Conservation (phyloP, 2,797 vertebrate species). For the Ambastaia sidthimunki region DNA sequence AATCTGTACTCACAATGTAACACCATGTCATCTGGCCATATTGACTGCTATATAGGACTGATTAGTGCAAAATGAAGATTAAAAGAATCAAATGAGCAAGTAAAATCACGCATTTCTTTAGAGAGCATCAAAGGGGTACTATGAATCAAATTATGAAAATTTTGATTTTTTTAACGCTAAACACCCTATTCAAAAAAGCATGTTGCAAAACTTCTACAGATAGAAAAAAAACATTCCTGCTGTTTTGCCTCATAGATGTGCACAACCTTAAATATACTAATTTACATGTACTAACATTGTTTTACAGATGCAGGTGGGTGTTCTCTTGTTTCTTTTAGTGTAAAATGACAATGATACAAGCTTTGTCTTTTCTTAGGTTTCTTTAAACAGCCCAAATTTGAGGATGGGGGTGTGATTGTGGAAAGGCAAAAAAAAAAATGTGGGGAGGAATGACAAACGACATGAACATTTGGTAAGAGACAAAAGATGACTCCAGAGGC, state of each 20-base stretch:
- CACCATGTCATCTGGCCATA: slow-evolving; percentile 50
- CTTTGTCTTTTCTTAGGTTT: slow-evolving; percentile 61
- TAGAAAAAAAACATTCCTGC: slow-evolving; percentile 88
- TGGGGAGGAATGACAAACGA: background rate
- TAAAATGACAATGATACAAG: slow-evolving; percentile 76
- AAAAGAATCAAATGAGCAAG: slow-evolving; percentile 38
- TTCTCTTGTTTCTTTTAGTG: slow-evolving; percentile 65
- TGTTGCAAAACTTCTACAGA: slow-evolving; percentile 82
- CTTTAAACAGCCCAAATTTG: slow-evolving; percentile 70
- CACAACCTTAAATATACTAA: slow-evolving; percentile 88
- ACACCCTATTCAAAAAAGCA: slow-evolving; percentile 59
- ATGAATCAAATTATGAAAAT: background rate
- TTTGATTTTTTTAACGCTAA: slow-evolving; percentile 5
- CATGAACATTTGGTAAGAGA: slow-evolving; percentile 11
- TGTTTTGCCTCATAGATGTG: slow-evolving; percentile 86
- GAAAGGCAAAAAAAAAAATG: slow-evolving; percentile 6
- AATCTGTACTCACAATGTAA: slow-evolving; percentile 14
- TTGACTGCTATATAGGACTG: slow-evolving; percentile 18
- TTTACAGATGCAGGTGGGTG: slow-evolving; percentile 58
- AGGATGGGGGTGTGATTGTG: slow-evolving; percentile 57
- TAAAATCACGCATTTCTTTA: slow-evolving; percentile 28
- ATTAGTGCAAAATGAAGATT: slow-evolving; percentile 37
- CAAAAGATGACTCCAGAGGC: background rate
- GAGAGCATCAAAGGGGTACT: background rate
- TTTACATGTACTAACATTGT: slow-evolving; percentile 84